Evolutionary conservation across 1,140 invertebrate species (phyloP).

Genomic region (Coelopa frigida): DNA sequence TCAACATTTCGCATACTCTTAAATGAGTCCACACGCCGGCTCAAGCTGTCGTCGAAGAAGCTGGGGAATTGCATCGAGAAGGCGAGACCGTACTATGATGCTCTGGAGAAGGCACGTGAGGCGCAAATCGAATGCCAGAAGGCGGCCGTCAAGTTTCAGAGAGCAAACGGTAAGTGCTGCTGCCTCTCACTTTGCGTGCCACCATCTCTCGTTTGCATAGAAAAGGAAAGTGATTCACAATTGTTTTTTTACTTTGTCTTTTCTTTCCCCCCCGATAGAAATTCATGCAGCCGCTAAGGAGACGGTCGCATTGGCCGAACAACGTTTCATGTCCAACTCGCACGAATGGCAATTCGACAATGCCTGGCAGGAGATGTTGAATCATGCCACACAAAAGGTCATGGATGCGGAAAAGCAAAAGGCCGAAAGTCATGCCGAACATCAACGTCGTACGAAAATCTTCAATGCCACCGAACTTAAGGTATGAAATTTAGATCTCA

Average conservation of each 20-base stretch:
- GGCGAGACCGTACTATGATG: slow-evolving; percentile 87
- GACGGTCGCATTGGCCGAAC: slow-evolving; percentile 85
- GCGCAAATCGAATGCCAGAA: slow-evolving; percentile 78
- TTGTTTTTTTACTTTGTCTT: slow-evolving; percentile 16
- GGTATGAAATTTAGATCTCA: slow-evolving; percentile 4
- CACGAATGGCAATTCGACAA: slow-evolving; percentile 81
- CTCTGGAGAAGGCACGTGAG: slow-evolving; percentile 57
- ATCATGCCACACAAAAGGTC: slow-evolving; percentile 90
- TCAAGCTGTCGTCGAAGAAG: slow-evolving; percentile 77
- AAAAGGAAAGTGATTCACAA: background rate
- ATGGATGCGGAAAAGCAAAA: slow-evolving; percentile 88
- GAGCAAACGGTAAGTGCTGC: slow-evolving; percentile 68
- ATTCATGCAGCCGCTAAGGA: slow-evolving; percentile 91
- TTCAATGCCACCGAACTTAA: slow-evolving; percentile 73
- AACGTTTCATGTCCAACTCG: slow-evolving; percentile 73
- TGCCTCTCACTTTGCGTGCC: background rate
- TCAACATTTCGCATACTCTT: slow-evolving; percentile 74
- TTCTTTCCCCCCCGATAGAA: slow-evolving; percentile 49
- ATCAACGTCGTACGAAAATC: slow-evolving; percentile 66
- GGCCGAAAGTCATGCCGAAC: slow-evolving; percentile 77
- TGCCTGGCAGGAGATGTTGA: slow-evolving; percentile 97
- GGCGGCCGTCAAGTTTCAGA: slow-evolving; percentile 85
- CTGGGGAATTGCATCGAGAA: slow-evolving; percentile 80
- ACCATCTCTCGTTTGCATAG: too few relatives aligned
- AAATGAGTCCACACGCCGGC: slow-evolving; percentile 74